Evolutionary conservation across 2,888 invertebrate genomes (phyloP).

Genomic region (Phaedon cochleariae): DNA sequence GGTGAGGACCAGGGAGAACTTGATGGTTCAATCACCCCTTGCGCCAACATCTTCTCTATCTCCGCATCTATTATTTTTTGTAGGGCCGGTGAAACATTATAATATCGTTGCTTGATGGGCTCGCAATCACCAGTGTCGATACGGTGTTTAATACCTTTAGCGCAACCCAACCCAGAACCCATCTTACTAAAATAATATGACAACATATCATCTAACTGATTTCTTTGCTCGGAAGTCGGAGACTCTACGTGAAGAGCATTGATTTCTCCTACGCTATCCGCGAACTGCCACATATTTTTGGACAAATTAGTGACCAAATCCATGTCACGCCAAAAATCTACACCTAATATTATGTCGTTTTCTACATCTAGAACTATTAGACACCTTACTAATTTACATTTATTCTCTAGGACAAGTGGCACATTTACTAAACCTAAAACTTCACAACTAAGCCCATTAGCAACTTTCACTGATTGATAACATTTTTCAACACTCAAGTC

Average conservation of each 20-base stretch:
- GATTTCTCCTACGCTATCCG: constrained; percentile 3
- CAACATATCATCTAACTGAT: constrained; percentile 8
- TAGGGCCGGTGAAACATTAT: constrained; percentile 7
- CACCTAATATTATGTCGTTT: no score
- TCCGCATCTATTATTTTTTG: constrained; percentile 22
- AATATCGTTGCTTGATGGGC: constrained; percentile 12
- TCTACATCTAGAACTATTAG: no score
- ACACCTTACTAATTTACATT: constrained; percentile 24
- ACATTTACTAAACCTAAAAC: constrained; percentile 21
- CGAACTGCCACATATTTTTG: no score
- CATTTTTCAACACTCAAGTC: not conserved
- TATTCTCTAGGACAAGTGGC: constrained; percentile 20
- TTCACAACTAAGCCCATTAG: constrained; percentile 26
- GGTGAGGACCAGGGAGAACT: no score
- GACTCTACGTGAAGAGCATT: not conserved
- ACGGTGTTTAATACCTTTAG: no score
- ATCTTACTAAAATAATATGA: not conserved
- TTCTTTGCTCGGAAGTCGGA: not conserved
- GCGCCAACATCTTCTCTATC: constrained; percentile 11
- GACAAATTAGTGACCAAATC: constrained; percentile 29
- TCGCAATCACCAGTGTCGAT: constrained; percentile 10
- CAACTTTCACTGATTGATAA: constrained; percentile 19
- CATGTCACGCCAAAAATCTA: constrained; percentile 35
- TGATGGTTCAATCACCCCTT: constrained; percentile 21
- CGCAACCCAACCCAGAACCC: constrained; percentile 4